A percentile compares a stretch with the other conserved stretches of the same genome.
These are phyloP conservation scores for Pogonomyrmex californicus DNA, from an alignment of 1,140 invertebrate species.

Conservation along the genomic window DNA sequence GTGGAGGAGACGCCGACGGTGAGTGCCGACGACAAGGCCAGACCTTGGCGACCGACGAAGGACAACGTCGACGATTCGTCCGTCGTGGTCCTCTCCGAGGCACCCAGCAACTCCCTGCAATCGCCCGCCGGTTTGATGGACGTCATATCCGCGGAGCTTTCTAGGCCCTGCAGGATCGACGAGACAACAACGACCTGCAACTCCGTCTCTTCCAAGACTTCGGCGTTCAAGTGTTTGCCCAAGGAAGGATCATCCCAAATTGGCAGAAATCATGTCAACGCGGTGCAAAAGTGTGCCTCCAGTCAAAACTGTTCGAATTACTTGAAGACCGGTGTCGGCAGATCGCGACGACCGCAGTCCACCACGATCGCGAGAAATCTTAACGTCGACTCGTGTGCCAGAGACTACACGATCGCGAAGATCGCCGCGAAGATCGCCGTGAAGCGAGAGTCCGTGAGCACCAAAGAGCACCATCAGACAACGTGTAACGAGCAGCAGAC, in stretches of 20 bases:
- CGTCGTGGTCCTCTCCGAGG: constrained; percentile 70
- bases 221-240: constrained; percentile 43
- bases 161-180: constrained; percentile 74
- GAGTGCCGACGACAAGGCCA: constrained; percentile 70
- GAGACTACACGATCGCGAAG: constrained; percentile 44
- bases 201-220: constrained; percentile 21
- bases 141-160: constrained; percentile 53
- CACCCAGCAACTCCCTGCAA: constrained; percentile 65
- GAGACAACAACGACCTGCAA: constrained; percentile 14
- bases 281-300: constrained; percentile 76
- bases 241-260: constrained; percentile 46
- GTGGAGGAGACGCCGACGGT: constrained; percentile 70
- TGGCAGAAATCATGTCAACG: constrained; percentile 38
- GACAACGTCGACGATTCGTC: constrained; percentile 51
- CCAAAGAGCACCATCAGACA: constrained; percentile 59
- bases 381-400: constrained; percentile 41
- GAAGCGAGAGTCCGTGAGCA: constrained; percentile 34
- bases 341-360: constrained; percentile 57
- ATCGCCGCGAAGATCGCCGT: constrained; percentile 43
- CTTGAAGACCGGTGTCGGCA: not conserved
- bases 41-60: constrained; percentile 75
- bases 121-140: constrained; percentile 6
- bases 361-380: constrained; percentile 37
- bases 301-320: constrained; percentile 68
- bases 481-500: constrained; percentile 40